Base-by-base conservation (phyloP, 2,888 invertebrate species). In the Himalopsyche anomala region DNA sequence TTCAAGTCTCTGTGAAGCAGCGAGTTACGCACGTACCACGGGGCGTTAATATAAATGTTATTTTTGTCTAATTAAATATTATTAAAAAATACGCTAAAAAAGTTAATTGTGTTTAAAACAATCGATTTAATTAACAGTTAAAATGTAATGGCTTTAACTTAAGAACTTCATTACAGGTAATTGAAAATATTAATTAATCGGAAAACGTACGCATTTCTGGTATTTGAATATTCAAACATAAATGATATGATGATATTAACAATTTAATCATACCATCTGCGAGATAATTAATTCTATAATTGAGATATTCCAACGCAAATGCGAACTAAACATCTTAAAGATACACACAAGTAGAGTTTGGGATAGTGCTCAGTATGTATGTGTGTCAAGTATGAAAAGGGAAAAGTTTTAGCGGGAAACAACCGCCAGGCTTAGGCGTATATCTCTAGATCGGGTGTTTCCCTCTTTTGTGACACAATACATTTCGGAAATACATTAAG, bases 381-480 rank as follows among this genome's bases (percentile, higher is more conserved):
- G 28, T 28, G 28, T 28, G 74, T 36, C 74, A 74, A 36, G 36
- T 74, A 74, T 15, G 74, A 28, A 36, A 12, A 38, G 74, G 62
- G 62, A 62, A 62, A 62, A 62, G 28, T 74, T 74, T 74, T 12
- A 36, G 74, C 36, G 74, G 74, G 36, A 12, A 36, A 15, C 74
- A 74, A 4, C 38, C 74, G 74, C 74, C 12, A 38, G 74, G 74
- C 74, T 74, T 74, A 36, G 36, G 74, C 74, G 74, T 74, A 74
- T 36, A 38, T 74, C 74, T 74, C 12, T 74, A 38, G n/a, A 74
- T 74, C 74, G 74, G 38, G 74, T 38, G 9, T 62, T 62, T 74
- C 74, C 38, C 74, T 28, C 62, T 74, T 74, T 36, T 74, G 74
- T 74, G 74, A 74, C 74, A 74, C 74, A 74, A 28, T 74, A 74